Evolutionary conservation across 35 echinoderm and acorn worm species (phyloP), one percentile per base, ranked within the genome.

Genomic region (Nesometra sesokonis): DNA sequence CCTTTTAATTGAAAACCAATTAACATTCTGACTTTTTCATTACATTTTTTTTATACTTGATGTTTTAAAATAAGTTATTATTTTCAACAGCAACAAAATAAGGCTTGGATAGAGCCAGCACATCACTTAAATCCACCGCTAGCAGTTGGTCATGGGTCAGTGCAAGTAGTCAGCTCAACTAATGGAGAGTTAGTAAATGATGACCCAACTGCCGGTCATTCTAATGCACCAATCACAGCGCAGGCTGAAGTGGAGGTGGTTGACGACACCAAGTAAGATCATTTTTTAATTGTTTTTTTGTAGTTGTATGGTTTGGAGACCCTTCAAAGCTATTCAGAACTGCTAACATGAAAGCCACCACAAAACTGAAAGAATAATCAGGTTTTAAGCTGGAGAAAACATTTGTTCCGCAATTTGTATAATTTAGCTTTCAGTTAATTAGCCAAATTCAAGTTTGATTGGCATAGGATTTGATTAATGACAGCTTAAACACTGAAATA

Each of bases 191-290:
- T 94, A 19, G 96, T 84, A 19, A 85, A 87, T 5, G 96, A 99
- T 83, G 96, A 99, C 32, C 85, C 78, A 36, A 97, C 91, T 30
- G 90, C 91, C 21, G 92, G 92, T 17, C 93, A 91, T n/a, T 99
- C 96, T 31, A 87, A 99, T 80, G 96, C 93, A 77, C 96, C 96
- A 33, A 99, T 99, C 85, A 90, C 93, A 34, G 76, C 87, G 11
- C 96, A 87, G 34, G 80, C 92, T 43, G 96, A 99, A 83, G 93
- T 99, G n/a, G 96, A 99, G 47, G 93, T 94, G 8, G 92, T 92
- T n/a, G 93, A 94, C 84, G 96, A 99, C 87, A 94, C 96, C 84
- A 99, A 99, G 96, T 99, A 87, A 90, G 96, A n/a, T 92, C 35
- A 30, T 40, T 29, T 17, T n/a, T 32, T 30, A 17, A 0, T 36